Conservation (phyloP, 2,888 invertebrate genomes). For the Nipponacmea schrenckii region DNA sequence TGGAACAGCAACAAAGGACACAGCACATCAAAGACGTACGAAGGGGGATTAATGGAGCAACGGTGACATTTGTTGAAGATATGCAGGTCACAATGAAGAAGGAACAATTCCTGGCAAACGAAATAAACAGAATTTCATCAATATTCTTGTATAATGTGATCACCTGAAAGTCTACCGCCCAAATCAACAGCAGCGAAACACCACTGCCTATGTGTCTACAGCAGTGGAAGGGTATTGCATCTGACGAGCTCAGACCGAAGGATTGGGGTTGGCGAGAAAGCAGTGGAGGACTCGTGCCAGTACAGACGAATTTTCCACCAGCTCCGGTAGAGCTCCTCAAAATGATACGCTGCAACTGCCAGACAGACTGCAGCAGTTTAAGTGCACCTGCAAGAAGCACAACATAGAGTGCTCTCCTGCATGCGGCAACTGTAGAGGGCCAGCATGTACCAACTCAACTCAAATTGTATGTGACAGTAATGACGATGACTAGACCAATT, state of each 20-base stretch:
- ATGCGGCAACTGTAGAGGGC: no score
- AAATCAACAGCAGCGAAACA: constrained; percentile 36
- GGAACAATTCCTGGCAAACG: constrained; percentile 35
- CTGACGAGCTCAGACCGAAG: constrained; percentile 13
- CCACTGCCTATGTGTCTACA: constrained; percentile 37
- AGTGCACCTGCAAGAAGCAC: no score
- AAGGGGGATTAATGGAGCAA: constrained; percentile 25
- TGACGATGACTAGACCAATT: no score
- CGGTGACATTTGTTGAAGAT: constrained; percentile 26
- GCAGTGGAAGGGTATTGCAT: constrained; percentile 25
- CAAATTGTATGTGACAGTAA: no score
- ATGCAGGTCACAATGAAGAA: constrained; percentile 32
- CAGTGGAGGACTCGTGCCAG: constrained; percentile 16
- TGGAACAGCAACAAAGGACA: constrained; percentile 40
- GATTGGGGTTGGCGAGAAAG: constrained; percentile 36
- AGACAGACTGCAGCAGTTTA: no score
- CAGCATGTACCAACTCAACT: no score
- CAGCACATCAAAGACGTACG: constrained; percentile 35
- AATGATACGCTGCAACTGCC: constrained; percentile 33
- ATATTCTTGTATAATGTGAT: constrained; percentile 41
- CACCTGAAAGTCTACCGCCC: constrained; percentile 39
- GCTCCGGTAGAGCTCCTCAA: constrained; percentile 32
- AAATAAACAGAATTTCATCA: constrained; percentile 36
- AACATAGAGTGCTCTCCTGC: no score
- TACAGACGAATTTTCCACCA: constrained; percentile 28